Conservation (phyloP, 2,888 invertebrate species). For the Argyresthia albistria region DNA sequence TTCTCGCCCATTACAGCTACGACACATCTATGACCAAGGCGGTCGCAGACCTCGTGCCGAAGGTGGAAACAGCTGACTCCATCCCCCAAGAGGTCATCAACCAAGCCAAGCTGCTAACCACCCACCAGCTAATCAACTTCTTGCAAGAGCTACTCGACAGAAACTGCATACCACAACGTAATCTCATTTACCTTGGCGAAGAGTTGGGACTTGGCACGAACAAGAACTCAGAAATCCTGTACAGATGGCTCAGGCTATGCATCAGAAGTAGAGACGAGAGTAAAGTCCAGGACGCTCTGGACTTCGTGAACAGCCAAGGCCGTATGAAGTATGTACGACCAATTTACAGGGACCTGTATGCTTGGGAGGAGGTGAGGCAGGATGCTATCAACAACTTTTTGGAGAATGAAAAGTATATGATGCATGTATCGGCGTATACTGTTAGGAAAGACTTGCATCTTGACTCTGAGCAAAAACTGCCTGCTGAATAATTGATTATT, state of each 20-base stretch:
- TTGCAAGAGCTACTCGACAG: conserved; percentile 77
- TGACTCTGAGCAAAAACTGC: no score
- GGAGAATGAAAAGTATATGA: conserved; percentile 81
- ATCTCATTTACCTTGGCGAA: conserved; percentile 73
- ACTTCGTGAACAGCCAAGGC: conserved; percentile 87
- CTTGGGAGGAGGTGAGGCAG: conserved; percentile 81
- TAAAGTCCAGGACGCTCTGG: conserved; percentile 77
- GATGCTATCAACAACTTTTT: conserved; percentile 81
- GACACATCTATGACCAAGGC: conserved; percentile 77
- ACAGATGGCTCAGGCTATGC: conserved; percentile 83
- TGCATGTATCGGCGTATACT: conserved; percentile 83
- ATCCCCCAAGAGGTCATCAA: conserved; percentile 60
- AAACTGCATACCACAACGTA: conserved; percentile 61
- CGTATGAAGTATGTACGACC: conserved; percentile 94
- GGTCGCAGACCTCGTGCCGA: conserved; percentile 69
- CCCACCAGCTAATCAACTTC: conserved; percentile 79
- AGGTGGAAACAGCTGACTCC: conserved; percentile 66
- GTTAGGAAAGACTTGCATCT: conserved; percentile 84
- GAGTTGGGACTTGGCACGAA: conserved; percentile 76
- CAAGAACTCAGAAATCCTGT: conserved; percentile 85
- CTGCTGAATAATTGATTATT: no score
- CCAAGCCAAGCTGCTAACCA: conserved; percentile 60
- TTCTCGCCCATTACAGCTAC: conserved; percentile 56
- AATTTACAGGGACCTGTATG: conserved; percentile 86
- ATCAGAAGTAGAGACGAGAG: conserved; percentile 80